phyloP scores from a whole-genome alignment of 2,888 invertebrate genomes.

The Drosophila paracracens region DNA sequence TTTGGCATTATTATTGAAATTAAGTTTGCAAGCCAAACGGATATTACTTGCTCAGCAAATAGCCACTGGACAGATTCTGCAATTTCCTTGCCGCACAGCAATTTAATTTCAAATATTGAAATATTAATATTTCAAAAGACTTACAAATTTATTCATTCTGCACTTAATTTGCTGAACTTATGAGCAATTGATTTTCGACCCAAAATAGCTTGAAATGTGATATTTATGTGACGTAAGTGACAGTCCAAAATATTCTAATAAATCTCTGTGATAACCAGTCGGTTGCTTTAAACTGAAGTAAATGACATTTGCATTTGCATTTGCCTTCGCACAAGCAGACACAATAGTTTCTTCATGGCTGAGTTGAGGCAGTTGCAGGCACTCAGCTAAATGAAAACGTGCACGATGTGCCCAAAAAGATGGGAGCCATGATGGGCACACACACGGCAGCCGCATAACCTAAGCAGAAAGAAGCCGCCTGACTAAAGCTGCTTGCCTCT shows the following conservation, averaged over 20 bases:
- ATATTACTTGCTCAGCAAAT: constrained; percentile 38
- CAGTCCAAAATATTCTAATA: constrained; percentile 51
- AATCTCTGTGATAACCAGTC: constrained; percentile 51
- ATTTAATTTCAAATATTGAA: constrained; percentile 54
- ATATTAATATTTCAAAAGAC: constrained; percentile 22
- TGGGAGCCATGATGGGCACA: constrained; percentile 52
- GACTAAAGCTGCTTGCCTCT: constrained; percentile 46
- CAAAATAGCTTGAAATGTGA: constrained; percentile 17
- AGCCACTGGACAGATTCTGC: constrained; percentile 8
- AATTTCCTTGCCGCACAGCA: constrained; percentile 37
- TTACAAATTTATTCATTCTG: constrained; percentile 7
- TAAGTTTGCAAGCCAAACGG: constrained; percentile 38
- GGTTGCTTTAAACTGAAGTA: constrained; percentile 29
- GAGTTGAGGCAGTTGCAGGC: constrained; percentile 60
- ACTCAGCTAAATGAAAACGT: constrained; percentile 80
- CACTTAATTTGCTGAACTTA: constrained; percentile 33
- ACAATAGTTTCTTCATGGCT: constrained; percentile 8
- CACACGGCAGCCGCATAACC: constrained; percentile 37
- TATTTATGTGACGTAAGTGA: constrained; percentile 53
- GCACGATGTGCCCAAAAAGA: constrained; percentile 73
- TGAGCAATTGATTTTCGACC: constrained; percentile 16
- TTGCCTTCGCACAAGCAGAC: constrained; percentile 26
- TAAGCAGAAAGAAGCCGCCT: constrained; percentile 54
- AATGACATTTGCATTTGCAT: constrained; percentile 54
- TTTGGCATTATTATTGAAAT: constrained; percentile 65